These are phyloP conservation scores for Latheticus oryzae DNA, from an alignment of 2,888 invertebrate species.

Conservation along the genomic window DNA sequence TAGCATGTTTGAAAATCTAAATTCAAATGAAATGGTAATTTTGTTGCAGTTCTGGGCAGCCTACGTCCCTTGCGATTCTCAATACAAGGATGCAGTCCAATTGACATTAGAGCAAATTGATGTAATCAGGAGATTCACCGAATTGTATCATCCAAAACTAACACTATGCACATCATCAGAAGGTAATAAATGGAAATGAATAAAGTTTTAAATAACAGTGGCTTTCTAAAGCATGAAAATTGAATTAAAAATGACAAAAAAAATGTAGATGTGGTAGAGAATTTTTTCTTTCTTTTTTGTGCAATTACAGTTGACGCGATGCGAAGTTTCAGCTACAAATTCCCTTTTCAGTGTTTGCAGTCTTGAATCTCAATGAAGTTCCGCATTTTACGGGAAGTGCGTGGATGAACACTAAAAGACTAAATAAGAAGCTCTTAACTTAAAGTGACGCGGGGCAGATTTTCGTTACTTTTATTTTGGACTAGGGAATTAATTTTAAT, in stretches of 20 bases:
- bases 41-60: conserved; percentile 85
- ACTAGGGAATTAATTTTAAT: too few relatives aligned
- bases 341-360: conserved; percentile 8
- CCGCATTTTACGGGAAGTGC: conserved; percentile 17
- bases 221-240: background rate
- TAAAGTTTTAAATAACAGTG: too few relatives aligned
- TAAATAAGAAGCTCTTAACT: conserved; percentile 23
- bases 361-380: conserved; percentile 14
- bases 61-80: conserved; percentile 85
- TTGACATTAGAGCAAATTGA: conserved; percentile 88
- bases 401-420: conserved; percentile 14
- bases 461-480: too few relatives aligned
- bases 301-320: too few relatives aligned
- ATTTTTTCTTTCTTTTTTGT: background rate
- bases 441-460: conserved; percentile 20
- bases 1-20: conserved; percentile 5
- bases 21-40: conserved; percentile 22
- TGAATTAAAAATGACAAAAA: background rate
- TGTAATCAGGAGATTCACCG: conserved; percentile 83
- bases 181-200: too few relatives aligned
- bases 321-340: conserved; percentile 12
- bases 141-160: conserved; percentile 81
- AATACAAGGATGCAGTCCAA: conserved; percentile 86
- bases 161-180: conserved; percentile 82
- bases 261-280: too few relatives aligned